A percentile compares a stretch with the other conserved stretches of the same genome.
These are phyloP conservation scores for Pogonocherus hispidulus DNA, from an alignment of 2,888 invertebrate species.

Conservation along the genomic window DNA sequence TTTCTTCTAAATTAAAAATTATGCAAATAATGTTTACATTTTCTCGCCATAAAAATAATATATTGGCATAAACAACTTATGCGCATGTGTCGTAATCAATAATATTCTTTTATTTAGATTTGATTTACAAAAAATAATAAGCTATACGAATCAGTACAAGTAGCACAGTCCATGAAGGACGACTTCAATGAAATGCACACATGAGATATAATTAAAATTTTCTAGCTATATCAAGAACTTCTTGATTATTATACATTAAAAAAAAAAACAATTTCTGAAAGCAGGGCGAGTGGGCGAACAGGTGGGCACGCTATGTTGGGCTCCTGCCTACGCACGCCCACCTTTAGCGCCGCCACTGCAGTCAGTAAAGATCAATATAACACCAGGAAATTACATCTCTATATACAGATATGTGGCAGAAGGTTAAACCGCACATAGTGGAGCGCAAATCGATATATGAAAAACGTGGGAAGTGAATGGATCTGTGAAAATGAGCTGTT, in stretches of 20 bases:
- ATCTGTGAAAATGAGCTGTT: not conserved
- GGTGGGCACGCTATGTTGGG: constrained; percentile 3
- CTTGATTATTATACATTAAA: not conserved
- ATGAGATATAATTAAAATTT: too few relatives aligned
- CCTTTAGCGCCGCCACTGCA: constrained; percentile 4
- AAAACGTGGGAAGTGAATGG: constrained; percentile 4
- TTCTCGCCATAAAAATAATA: too few relatives aligned
- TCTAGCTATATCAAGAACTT: not conserved
- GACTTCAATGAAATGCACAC: too few relatives aligned
- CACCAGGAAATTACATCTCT: constrained; percentile 6
- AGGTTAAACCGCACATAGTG: constrained; percentile 6
- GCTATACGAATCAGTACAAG: too few relatives aligned
- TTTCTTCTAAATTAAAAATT: too few relatives aligned
- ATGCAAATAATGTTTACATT: too few relatives aligned
- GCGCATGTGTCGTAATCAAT: too few relatives aligned
- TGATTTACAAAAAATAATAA: too few relatives aligned
- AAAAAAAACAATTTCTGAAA: constrained; percentile 2
- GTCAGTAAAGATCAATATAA: constrained; percentile 6
- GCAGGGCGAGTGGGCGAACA: constrained; percentile 4
- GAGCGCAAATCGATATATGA: constrained; percentile 4
- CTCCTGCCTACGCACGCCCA: not conserved
- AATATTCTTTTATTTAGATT: too few relatives aligned
- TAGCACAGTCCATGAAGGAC: too few relatives aligned
- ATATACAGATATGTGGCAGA: constrained; percentile 6
- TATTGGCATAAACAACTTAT: too few relatives aligned